Conservation (phyloP, 2,888 invertebrate genomes). For the Cataglyphis albicans region DNA sequence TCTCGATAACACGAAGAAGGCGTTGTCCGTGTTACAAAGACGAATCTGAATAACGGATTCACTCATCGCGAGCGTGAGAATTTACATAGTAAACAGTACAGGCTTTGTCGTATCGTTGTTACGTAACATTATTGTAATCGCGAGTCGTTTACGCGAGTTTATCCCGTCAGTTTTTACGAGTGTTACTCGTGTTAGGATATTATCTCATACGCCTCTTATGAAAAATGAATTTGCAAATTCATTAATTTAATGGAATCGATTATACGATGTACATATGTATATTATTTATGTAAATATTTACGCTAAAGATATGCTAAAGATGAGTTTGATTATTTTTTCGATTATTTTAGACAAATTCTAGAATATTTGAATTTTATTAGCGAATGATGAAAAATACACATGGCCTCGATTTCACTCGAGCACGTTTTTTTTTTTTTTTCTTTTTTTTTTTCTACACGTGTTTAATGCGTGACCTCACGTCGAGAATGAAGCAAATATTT, state of each 20-base stretch:
- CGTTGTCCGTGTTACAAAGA: slow-evolving; percentile 48
- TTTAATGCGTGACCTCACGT: background rate
- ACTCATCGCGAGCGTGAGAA: slow-evolving; percentile 19
- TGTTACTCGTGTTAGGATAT: background rate
- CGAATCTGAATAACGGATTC: slow-evolving; percentile 47
- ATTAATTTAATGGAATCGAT: background rate
- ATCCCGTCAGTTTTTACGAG: background rate
- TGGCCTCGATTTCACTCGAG: background rate
- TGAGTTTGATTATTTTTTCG: background rate
- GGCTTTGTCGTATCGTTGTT: slow-evolving; percentile 4
- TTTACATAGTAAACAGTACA: slow-evolving; percentile 24
- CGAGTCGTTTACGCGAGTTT: slow-evolving; percentile 24
- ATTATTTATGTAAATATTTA: background rate
- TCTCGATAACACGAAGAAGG: slow-evolving; percentile 58
- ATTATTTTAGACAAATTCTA: background rate
- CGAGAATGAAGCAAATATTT: slow-evolving; percentile 3
- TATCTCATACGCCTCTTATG: background rate
- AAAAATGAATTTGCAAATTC: background rate
- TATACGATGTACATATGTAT: background rate
- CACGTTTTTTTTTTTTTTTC: background rate
- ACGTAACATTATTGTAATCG: slow-evolving; percentile 25
- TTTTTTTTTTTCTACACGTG: background rate
- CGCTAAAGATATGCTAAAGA: background rate
- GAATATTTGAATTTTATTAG: background rate
- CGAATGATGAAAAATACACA: background rate